phyloP scores from a whole-genome alignment of 2,888 invertebrate genomes.

The Osmoderma eremita region DNA sequence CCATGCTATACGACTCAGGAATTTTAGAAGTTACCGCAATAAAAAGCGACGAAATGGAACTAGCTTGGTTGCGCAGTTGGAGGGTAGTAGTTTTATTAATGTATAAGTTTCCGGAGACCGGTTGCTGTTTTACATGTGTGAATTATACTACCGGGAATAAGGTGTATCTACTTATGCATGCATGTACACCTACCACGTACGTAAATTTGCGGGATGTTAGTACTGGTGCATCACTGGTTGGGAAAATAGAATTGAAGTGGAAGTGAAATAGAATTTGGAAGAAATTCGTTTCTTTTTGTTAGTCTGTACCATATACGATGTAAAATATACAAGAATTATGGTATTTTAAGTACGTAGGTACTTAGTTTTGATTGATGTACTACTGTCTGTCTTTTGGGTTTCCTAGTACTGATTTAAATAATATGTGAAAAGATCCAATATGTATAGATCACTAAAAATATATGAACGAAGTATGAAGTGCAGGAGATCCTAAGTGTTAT shows the following conservation, averaged over 20 bases:
- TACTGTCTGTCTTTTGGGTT: no score
- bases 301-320: no score
- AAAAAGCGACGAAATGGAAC: conserved; percentile 9
- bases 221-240: neutral
- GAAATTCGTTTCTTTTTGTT: no score
- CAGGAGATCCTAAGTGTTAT: no score
- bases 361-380: no score
- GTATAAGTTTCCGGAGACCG: neutral
- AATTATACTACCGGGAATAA: neutral
- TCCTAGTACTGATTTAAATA: no score
- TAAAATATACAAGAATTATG: no score
- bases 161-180: neutral
- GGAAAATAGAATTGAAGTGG: neutral
- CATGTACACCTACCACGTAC: conserved; percentile 1
- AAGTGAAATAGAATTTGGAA: neutral
- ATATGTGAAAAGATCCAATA: no score
- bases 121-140: neutral
- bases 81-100: conserved; percentile 4
- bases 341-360: no score
- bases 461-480: no score
- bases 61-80: neutral
- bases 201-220: no score
- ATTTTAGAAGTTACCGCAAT: neutral
- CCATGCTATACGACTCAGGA: neutral
- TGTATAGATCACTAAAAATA: no score